These are phyloP conservation scores for Tenodera sinensis DNA, from an alignment of 2,888 invertebrate genomes.

Conservation along the genomic window DNA sequence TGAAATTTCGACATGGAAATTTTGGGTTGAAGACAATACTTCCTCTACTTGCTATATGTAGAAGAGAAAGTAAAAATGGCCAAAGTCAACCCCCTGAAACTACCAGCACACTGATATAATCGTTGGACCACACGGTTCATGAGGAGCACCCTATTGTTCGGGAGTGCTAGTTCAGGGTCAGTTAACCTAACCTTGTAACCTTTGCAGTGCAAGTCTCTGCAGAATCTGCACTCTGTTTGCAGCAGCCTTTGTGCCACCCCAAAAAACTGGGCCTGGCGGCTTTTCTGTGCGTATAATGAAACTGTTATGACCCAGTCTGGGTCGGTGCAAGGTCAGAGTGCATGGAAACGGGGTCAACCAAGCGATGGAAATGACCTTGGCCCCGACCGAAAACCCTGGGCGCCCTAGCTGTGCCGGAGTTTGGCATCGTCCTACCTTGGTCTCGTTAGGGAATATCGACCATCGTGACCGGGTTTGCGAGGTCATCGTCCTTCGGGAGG, in stretches of 20 bases:
- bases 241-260: neutral
- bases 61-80: too few species aligned
- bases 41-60: too few species aligned
- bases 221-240: neutral
- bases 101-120: too few species aligned
- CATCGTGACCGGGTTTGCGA: conserved; percentile 23
- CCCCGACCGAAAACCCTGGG: conserved; percentile 8
- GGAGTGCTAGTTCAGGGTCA: neutral
- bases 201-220: neutral
- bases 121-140: too few species aligned
- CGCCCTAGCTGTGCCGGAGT: neutral
- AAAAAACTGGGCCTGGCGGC: neutral
- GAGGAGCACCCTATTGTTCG: too few species aligned
- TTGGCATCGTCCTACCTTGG: conserved; percentile 20
- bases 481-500: conserved; percentile 36
- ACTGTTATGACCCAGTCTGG: neutral
- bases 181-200: neutral
- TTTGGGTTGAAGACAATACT: too few species aligned
- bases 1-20: too few species aligned
- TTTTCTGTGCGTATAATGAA: neutral
- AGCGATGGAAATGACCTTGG: conserved; percentile 20
- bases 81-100: too few species aligned
- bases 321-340: neutral
- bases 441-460: conserved; percentile 17
- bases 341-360: neutral